These are phyloP conservation scores for Drosophila tani DNA, from an alignment of 1,140 invertebrate genomes.

Conservation along the genomic window DNA sequence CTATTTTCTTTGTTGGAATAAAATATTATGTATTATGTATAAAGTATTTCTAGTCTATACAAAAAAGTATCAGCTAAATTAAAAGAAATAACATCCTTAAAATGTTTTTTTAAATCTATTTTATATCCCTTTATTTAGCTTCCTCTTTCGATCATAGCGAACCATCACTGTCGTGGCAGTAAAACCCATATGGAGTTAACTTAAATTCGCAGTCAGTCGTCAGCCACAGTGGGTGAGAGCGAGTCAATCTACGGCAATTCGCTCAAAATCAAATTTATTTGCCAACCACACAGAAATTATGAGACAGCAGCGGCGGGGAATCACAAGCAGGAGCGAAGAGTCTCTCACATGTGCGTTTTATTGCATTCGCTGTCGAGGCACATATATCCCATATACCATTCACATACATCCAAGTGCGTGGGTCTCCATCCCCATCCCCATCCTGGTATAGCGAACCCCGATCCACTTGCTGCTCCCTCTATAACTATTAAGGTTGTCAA, in stretches of 20 bases:
- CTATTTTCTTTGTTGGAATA: no score
- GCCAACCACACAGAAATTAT: conserved; percentile 76
- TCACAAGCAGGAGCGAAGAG: conserved; percentile 17
- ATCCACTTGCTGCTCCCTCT: conserved; percentile 8
- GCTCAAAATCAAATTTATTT: conserved; percentile 81
- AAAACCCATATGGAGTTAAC: conserved; percentile 38
- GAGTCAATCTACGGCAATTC: conserved; percentile 67
- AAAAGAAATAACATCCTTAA: no score
- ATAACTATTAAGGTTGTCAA: conserved; percentile 47
- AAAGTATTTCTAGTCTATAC: no score
- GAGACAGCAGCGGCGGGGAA: conserved; percentile 21
- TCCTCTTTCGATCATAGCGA: neutral
- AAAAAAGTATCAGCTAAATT: no score
- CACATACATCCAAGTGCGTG: conserved; percentile 42
- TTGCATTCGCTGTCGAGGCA: conserved; percentile 64
- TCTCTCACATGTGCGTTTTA: conserved; percentile 75
- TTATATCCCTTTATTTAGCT: neutral
- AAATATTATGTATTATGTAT: no score
- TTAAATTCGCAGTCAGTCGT: conserved; percentile 45
- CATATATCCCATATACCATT: neutral
- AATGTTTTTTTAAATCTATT: neutral
- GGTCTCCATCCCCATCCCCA: neutral
- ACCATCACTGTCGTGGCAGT: neutral
- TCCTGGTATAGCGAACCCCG: neutral
- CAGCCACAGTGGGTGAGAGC: conserved; percentile 13